A percentile compares a stretch with the other conserved stretches of the same genome.
phyloP scores from a whole-genome alignment of 2,888 invertebrate species.

The Pristionchus japonicus region DNA sequence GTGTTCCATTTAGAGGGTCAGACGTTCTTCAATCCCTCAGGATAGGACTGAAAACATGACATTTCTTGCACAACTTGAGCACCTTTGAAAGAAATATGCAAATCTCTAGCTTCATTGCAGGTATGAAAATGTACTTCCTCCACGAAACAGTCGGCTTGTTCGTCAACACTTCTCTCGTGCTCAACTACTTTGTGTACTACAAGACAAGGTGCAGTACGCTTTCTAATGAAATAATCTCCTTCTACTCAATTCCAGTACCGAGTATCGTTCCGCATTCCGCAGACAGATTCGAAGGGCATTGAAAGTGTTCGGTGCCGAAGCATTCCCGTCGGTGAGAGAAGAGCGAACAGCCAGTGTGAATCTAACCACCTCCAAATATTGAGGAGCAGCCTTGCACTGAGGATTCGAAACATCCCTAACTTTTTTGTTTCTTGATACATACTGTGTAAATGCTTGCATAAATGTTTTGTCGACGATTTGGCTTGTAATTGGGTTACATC shows the following conservation, averaged over 20 bases:
- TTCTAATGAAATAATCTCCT: background rate
- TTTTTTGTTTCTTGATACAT: too few relatives aligned
- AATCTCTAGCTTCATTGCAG: background rate
- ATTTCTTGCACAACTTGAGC: too few relatives aligned
- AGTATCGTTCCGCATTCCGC: background rate
- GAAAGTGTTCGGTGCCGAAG: background rate
- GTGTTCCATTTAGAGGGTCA: background rate
- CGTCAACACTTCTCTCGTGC: conserved; percentile 29
- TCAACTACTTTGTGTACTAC: conserved; percentile 35
- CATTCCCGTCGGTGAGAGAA: background rate
- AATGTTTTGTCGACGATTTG: too few relatives aligned
- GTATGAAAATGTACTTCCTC: conserved; percentile 18
- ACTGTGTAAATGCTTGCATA: too few relatives aligned
- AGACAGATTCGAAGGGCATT: background rate
- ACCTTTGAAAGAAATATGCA: too few relatives aligned
- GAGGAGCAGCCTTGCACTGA: too few relatives aligned
- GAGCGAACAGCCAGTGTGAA: background rate
- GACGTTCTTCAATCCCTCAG: too few relatives aligned
- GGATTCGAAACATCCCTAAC: too few relatives aligned
- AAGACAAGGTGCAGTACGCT: background rate
- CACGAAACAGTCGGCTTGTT: conserved; percentile 38
- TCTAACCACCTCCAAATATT: background rate
- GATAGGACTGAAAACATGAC: too few relatives aligned
- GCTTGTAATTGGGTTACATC: too few relatives aligned
- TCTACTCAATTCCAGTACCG: conserved; percentile 2